phyloP scores from a whole-genome alignment of 2,888 invertebrate genomes.

The Tiliacea citrago region DNA sequence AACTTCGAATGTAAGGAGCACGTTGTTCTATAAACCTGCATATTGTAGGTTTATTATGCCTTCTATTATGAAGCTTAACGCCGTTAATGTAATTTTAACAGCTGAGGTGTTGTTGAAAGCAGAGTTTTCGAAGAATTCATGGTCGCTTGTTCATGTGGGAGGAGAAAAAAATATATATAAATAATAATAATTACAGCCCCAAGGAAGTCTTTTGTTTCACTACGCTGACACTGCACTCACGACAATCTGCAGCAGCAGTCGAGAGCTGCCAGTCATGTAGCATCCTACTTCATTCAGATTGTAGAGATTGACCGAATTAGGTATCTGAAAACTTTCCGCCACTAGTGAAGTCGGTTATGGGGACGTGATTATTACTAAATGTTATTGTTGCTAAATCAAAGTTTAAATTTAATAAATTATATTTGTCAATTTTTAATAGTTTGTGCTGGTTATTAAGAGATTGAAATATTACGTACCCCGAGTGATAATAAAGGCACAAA shows the following conservation, averaged over 20 bases:
- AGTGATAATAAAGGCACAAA: slow-evolving; percentile 79
- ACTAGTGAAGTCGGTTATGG: slow-evolving; percentile 48
- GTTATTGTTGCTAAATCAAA: slow-evolving; percentile 66
- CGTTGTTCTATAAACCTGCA: slow-evolving; percentile 85
- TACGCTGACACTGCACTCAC: slow-evolving; percentile 48
- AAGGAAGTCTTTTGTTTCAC: slow-evolving; percentile 52
- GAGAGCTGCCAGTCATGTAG: slow-evolving; percentile 41
- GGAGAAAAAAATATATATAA: slow-evolving; percentile 51
- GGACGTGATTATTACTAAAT: slow-evolving; percentile 63
- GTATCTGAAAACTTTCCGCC: slow-evolving; percentile 53
- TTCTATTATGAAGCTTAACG: slow-evolving; percentile 74
- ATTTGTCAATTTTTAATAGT: slow-evolving; percentile 68
- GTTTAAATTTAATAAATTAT: slow-evolving; percentile 60
- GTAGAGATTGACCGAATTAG: slow-evolving; percentile 65
- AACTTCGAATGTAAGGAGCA: slow-evolving; percentile 81
- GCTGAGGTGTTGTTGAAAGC: slow-evolving; percentile 66
- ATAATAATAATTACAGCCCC: slow-evolving; percentile 56
- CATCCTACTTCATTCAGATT: slow-evolving; percentile 48
- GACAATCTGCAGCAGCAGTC: slow-evolving; percentile 35
- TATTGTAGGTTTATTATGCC: slow-evolving; percentile 85
- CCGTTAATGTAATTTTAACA: slow-evolving; percentile 71
- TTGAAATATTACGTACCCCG: slow-evolving; percentile 67
- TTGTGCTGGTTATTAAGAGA: slow-evolving; percentile 62
- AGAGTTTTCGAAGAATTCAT: slow-evolving; percentile 64
- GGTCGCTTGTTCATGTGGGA: slow-evolving; percentile 60